Evolutionary conservation across 2,113 vertebrate species (phyloP).

Genomic region (Bubo bubo): DNA sequence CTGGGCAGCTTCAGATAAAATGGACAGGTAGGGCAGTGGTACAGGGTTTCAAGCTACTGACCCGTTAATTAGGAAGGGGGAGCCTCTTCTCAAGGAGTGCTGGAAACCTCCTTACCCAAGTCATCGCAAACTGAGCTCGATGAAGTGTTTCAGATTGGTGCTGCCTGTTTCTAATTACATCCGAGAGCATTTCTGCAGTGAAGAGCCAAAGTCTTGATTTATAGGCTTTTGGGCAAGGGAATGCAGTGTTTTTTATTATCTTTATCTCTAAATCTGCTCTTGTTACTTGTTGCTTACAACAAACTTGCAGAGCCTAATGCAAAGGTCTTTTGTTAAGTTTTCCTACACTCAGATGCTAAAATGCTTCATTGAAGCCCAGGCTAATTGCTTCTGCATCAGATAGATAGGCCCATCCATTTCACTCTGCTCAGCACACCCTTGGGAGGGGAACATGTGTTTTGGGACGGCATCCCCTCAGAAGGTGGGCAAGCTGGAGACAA

Average conservation of each 20-base stretch:
- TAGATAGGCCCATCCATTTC: not conserved
- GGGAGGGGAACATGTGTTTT: fast-evolving
- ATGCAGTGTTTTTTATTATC: slow-evolving; percentile 45
- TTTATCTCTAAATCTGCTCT: slow-evolving; percentile 57
- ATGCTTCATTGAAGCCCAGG: not conserved
- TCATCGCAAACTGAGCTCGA: not conserved
- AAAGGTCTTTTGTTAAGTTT: slow-evolving; percentile 26
- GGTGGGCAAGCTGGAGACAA: not conserved
- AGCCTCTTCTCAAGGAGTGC: not conserved
- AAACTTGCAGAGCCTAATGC: slow-evolving; percentile 3
- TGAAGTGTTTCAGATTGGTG: not conserved
- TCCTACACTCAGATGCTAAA: not conserved
- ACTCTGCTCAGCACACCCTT: fast-evolving
- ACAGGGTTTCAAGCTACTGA: not conserved
- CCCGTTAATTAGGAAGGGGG: not conserved
- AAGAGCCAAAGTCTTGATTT: slow-evolving; percentile 61
- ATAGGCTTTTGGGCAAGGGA: slow-evolving; percentile 55
- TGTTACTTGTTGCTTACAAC: slow-evolving; percentile 42
- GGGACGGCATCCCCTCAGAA: not conserved
- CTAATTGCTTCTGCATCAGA: slow-evolving; percentile 15
- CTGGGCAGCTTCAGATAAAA: not conserved
- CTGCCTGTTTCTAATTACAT: slow-evolving; percentile 52
- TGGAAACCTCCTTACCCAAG: not conserved
- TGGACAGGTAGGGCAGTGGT: fast-evolving
- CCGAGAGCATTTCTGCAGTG: not conserved